These are phyloP conservation scores for Synchiropus splendidus DNA, from an alignment of 2,113 vertebrate species.

Conservation along the genomic window DNA sequence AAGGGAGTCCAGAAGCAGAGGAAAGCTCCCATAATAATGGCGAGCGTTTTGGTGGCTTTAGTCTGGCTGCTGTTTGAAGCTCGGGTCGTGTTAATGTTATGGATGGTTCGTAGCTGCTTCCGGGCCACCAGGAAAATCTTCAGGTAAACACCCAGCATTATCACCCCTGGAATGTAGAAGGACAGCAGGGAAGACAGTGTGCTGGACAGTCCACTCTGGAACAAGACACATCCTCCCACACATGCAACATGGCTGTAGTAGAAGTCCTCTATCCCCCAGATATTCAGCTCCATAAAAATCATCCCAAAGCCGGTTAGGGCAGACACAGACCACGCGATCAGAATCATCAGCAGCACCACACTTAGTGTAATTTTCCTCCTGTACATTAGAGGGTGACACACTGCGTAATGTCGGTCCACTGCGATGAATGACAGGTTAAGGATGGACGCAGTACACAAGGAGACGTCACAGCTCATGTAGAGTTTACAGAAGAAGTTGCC, in stretches of 20 bases:
- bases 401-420: constrained; percentile 1
- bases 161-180: constrained; percentile 1
- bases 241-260: neutral
- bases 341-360: constrained; percentile 1
- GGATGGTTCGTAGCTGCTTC: neutral
- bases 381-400: constrained; percentile 3
- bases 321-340: constrained; percentile 1
- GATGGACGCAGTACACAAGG: neutral
- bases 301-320: neutral
- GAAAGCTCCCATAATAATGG: neutral
- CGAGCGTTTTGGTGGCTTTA: constrained; percentile 6
- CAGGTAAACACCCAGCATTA: constrained; percentile 1
- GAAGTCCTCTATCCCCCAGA: no score
- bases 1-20: constrained; percentile 2
- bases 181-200: neutral
- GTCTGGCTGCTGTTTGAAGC: neutral
- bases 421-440: constrained; percentile 3
- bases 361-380: neutral
- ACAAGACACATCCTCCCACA: neutral
- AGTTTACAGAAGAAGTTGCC: constrained; percentile 2
- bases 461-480: neutral
- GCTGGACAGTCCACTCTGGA: neutral
- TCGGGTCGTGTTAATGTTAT: neutral
- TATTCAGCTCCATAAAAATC: neutral
- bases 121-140: constrained; percentile 4